phyloP scores from a whole-genome alignment of 2,797 vertebrate genomes.

The Sebastes cheni region DNA sequence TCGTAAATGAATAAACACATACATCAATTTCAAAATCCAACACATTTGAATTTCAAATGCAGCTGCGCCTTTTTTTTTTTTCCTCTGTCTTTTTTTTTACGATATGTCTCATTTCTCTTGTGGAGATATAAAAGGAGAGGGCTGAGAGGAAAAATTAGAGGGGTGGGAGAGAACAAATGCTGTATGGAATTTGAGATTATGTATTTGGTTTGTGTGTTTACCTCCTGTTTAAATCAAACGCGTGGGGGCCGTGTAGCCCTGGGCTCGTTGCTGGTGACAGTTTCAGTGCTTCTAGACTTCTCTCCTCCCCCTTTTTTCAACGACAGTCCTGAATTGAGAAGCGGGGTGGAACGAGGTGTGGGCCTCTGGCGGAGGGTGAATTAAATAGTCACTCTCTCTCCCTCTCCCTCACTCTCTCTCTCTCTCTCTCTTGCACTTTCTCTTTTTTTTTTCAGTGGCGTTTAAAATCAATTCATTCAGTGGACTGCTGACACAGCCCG shows the following conservation, averaged over 20 bases:
- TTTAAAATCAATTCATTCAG: constrained; percentile 94
- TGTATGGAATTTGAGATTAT: constrained; percentile 73
- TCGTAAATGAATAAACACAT: constrained; percentile 81
- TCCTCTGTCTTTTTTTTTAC: constrained; percentile 36
- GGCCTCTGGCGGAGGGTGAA: constrained; percentile 71
- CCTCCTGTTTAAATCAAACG: constrained; percentile 62
- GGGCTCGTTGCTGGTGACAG: constrained; percentile 67
- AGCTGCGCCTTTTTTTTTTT: constrained; percentile 8
- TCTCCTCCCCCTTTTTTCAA: constrained; percentile 66
- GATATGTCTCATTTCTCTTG: constrained; percentile 78
- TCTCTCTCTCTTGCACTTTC: constrained; percentile 35
- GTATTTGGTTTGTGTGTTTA: constrained; percentile 66
- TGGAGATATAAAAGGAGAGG: constrained; percentile 62
- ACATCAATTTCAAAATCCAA: constrained; percentile 79
- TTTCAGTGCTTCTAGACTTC: constrained; percentile 69
- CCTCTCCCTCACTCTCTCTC: not conserved
- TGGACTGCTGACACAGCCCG: constrained; percentile 90
- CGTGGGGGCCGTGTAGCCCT: constrained; percentile 53
- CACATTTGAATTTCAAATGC: constrained; percentile 81
- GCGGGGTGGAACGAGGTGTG: constrained; percentile 62
- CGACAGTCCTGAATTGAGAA: constrained; percentile 70
- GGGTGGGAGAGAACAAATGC: constrained; percentile 62
- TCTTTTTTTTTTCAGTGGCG: constrained; percentile 77
- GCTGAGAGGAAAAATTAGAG: constrained; percentile 63
- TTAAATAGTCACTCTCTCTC: constrained; percentile 75